Evolutionary conservation across 2,113 vertebrate genomes (phyloP), one percentile per base, ranked within the genome.

Genomic region (Leptocoma aspasia): DNA sequence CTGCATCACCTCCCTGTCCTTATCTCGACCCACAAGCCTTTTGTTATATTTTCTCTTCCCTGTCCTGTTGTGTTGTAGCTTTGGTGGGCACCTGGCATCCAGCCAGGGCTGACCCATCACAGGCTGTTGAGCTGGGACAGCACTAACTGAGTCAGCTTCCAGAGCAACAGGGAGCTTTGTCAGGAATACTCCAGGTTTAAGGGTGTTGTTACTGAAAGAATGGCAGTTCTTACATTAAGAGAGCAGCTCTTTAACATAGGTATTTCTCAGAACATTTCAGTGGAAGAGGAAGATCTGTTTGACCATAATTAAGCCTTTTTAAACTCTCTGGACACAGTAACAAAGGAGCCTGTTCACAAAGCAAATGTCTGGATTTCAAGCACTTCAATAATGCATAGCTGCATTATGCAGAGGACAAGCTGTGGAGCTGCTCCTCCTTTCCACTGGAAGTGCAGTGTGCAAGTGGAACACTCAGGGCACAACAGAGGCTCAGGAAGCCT

Each of bases 1-100:
- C 24, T 44, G 24, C 7, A 6, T 60, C 49, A 79, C 33, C 26
- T 83, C 35, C 24, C 44, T 31, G 35, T 39, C 27, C 17, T 49
- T 53, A 33, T 9, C 72, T 75, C 0, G 0, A 42, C 15, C 7
- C 49, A 33, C 0, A 3, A 47, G 7, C 3, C 16, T 68, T 61
- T 31, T 2, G 0, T 53, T 31, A 2, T 18, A 22, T 42, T 73
- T 82, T 68, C 20, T 73, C 17, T 53, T 20, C 28, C 35, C 20
- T 31, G 47, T 37, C 56, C 60, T 65, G 18, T 11, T 49, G 44
- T 59, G 27, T 3, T 52, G 54, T 7, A 6, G 71, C 24, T 92
- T 79, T 54, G 31, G 49, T 69, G 39, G 31, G 39, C 31, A 44
- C 15, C 20, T 82, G 60, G 17, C 3, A 10, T 53, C 28, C 61